A percentile compares a stretch with the other conserved stretches of the same genome.
Evolutionary conservation across 2,888 invertebrate genomes (phyloP).

Genomic region (Tyria jacobaeae): DNA sequence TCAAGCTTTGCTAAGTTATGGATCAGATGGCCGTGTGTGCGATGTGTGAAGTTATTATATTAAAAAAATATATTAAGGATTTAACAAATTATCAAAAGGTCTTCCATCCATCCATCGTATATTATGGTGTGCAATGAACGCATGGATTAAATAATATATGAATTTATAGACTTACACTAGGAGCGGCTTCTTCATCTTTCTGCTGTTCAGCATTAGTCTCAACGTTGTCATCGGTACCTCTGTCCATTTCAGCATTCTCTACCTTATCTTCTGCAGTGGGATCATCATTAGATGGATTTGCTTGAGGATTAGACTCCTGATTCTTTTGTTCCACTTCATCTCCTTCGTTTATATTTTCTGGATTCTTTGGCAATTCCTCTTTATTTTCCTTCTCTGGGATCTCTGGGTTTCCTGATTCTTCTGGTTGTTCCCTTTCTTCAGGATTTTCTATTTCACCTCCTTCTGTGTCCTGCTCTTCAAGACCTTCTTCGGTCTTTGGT

Average conservation of each 20-base stretch:
- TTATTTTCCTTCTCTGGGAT: slow-evolving; percentile 65
- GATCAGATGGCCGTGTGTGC: too few relatives aligned
- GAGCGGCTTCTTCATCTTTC: slow-evolving; percentile 76
- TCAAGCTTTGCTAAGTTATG: too few relatives aligned
- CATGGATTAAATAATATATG: neutral
- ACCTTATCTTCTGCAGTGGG: slow-evolving; percentile 80
- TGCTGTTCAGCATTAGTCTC: slow-evolving; percentile 80
- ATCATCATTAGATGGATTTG: slow-evolving; percentile 81
- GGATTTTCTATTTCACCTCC: slow-evolving; percentile 34
- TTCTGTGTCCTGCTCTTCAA: slow-evolving; percentile 51
- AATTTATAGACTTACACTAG: slow-evolving; percentile 71
- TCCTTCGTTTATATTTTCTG: slow-evolving; percentile 74
- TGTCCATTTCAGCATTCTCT: slow-evolving; percentile 81
- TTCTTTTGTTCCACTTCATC: slow-evolving; percentile 77
- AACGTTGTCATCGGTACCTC: slow-evolving; percentile 81
- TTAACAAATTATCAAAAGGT: too few relatives aligned
- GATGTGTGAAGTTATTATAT: too few relatives aligned
- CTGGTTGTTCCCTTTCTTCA: slow-evolving; percentile 49
- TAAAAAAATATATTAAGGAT: too few relatives aligned
- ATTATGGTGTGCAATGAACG: too few relatives aligned
- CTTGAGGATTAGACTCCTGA: slow-evolving; percentile 81
- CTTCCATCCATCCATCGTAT: too few relatives aligned
- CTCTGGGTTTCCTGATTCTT: slow-evolving; percentile 63
- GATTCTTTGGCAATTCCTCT: slow-evolving; percentile 75
- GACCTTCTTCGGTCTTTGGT: slow-evolving; percentile 34